Conservation (phyloP, 2,888 invertebrate genomes). For the Boloria euphrosyne region DNA sequence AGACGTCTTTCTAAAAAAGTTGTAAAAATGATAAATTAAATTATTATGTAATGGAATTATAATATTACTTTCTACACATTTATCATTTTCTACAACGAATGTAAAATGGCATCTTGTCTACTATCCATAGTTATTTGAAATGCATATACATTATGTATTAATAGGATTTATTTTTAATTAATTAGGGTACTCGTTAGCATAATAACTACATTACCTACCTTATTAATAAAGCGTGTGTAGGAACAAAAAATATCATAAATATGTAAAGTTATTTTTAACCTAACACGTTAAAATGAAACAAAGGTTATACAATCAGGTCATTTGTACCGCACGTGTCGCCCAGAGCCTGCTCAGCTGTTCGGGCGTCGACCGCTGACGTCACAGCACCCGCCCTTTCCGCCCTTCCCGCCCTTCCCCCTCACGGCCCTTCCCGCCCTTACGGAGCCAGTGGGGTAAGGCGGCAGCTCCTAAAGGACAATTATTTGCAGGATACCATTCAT, state of each 20-base stretch:
- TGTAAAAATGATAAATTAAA: too few species aligned
- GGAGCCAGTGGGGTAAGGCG: constrained; percentile 16
- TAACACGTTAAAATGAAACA: constrained; percentile 2
- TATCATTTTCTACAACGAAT: too few species aligned
- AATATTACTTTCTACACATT: too few species aligned
- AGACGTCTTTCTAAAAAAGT: too few species aligned
- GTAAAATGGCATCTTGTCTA: too few species aligned
- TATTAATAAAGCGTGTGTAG: too few species aligned
- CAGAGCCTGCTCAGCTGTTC: constrained; percentile 60
- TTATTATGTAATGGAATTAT: too few species aligned
- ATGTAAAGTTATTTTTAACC: constrained; percentile 4
- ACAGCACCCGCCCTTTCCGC: constrained; percentile 41
- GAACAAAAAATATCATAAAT: background rate
- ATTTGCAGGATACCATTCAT: constrained; percentile 74
- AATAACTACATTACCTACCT: too few species aligned
- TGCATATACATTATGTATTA: too few species aligned
- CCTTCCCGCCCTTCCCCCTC: constrained; percentile 14
- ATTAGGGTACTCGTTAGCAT: too few species aligned
- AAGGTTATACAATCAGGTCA: constrained; percentile 23
- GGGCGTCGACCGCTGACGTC: constrained; percentile 68
- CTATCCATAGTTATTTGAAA: too few species aligned
- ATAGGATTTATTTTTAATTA: too few species aligned
- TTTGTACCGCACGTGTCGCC: constrained; percentile 37
- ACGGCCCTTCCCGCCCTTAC: constrained; percentile 19
- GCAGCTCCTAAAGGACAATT: constrained; percentile 58